These are phyloP conservation scores for Vollenhovia emeryi DNA, from an alignment of 1,140 invertebrate species.

Conservation along the genomic window DNA sequence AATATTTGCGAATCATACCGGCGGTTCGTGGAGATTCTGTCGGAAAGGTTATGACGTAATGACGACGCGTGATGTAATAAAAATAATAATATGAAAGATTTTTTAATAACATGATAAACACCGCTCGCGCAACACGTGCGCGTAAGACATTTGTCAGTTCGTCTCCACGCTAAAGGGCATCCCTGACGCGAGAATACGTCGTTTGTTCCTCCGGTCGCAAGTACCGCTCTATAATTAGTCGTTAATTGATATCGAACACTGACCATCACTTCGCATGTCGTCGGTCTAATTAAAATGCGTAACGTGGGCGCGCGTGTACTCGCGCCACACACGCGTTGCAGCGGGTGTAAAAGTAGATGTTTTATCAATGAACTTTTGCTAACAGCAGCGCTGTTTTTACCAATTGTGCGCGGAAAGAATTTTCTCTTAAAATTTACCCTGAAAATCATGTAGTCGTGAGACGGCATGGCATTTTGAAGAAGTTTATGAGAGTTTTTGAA, in stretches of 20 bases:
- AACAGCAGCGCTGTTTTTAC: not conserved
- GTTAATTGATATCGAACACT: slow-evolving; percentile 16
- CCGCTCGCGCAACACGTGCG: not conserved
- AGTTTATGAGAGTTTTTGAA: too few relatives aligned
- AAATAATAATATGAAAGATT: not conserved
- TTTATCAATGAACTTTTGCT: slow-evolving; percentile 2
- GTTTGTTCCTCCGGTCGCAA: not conserved
- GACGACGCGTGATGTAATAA: not conserved
- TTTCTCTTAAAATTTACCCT: too few relatives aligned
- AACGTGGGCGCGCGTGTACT: not conserved
- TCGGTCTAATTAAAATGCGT: slow-evolving; percentile 28
- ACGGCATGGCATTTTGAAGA: too few relatives aligned
- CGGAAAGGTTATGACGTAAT: not conserved
- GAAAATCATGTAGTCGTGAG: too few relatives aligned
- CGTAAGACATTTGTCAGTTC: not conserved
- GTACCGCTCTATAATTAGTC: not conserved
- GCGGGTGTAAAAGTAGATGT: not conserved
- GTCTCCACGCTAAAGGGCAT: not conserved
- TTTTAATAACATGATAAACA: too few relatives aligned
- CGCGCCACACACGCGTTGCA: not conserved
- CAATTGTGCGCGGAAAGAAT: too few relatives aligned
- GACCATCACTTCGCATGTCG: not conserved
- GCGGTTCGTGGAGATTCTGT: not conserved
- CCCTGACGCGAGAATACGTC: not conserved
- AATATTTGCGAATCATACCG: slow-evolving; percentile 20